These are phyloP conservation scores for Drosophila phalerata DNA, from an alignment of 2,888 invertebrate genomes.

Conservation along the genomic window DNA sequence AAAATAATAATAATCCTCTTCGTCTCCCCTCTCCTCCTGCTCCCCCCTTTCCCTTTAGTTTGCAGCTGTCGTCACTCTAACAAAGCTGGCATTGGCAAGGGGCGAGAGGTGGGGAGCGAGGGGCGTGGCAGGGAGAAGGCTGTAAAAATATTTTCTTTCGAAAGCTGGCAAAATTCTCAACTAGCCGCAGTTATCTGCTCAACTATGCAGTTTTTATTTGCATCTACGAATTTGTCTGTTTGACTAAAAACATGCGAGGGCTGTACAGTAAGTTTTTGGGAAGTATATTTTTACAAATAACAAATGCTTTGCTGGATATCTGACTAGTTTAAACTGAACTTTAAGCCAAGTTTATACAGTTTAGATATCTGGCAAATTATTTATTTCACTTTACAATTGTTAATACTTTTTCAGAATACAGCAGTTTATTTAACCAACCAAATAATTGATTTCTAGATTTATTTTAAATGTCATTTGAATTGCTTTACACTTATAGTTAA, in stretches of 20 bases:
- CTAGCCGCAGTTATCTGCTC: slow-evolving; percentile 46
- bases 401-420: not conserved
- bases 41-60: no score
- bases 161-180: slow-evolving; percentile 38
- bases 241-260: slow-evolving; percentile 20
- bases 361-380: slow-evolving; percentile 35
- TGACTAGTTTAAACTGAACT: slow-evolving; percentile 38
- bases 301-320: slow-evolving; percentile 30
- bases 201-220: slow-evolving; percentile 30
- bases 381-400: not conserved
- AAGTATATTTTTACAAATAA: not conserved
- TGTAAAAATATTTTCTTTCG: slow-evolving; percentile 43
- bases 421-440: no score
- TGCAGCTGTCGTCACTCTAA: slow-evolving; percentile 3
- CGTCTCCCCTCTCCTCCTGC: not conserved
- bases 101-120: not conserved
- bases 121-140: not conserved
- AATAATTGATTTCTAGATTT: no score
- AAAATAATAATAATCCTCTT: slow-evolving; percentile 30
- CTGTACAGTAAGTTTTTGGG: slow-evolving; percentile 1
- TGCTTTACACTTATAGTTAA: not conserved
- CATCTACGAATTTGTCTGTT: slow-evolving; percentile 31
- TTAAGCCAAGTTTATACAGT: slow-evolving; percentile 38
- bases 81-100: not conserved
- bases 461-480: no score